Evolutionary conservation across 2,888 invertebrate genomes (phyloP), one percentile per base, ranked within the genome.

Genomic region (Dasypolia templi): DNA sequence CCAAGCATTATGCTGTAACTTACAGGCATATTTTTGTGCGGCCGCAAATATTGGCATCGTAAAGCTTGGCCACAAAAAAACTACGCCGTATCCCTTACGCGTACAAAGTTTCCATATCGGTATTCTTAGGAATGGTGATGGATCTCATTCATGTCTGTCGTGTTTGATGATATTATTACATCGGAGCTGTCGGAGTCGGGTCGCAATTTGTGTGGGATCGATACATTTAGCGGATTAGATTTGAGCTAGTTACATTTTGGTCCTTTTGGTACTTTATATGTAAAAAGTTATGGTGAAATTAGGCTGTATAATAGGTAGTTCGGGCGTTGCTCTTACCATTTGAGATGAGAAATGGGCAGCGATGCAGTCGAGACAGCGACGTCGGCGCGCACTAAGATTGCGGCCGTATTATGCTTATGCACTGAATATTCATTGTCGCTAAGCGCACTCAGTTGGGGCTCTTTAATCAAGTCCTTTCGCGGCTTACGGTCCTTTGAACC

Each of bases 331-430:
- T 92, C 90, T 90, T 91, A 92, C 91, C 92, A 92, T 95, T 95
- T 94, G 91, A 93, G 92, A 94, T 95, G 95, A 95, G 93, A 94
- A 95, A 95, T 95, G 95, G 93, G 90, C 93, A 93, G 92, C 92
- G 89, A 85, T 92, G 92, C 91, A 91, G 91, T 91, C 89, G 91
- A 92, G 93, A 94, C 94, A 92, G 92, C 89, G 85, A 81, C 84
- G 86, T 84, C 90, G 85, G 83, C 81, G 86, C 78, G 90, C 90
- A 86, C 91, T 92, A 91, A 94, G 94, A 95, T 94, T 93, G 94
- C 91, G 91, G 91, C 89, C 85, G 93, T 92, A 92, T 93, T 93
- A 93, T 93, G 92, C 92, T 94, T 93, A 93, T 93, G 92, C 93
- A 91, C 94, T 93, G 94, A 94, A 94, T 93, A 95, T 94, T 94